phyloP scores from a whole-genome alignment of 2,113 vertebrate genomes.

The Anolis sagrei region DNA sequence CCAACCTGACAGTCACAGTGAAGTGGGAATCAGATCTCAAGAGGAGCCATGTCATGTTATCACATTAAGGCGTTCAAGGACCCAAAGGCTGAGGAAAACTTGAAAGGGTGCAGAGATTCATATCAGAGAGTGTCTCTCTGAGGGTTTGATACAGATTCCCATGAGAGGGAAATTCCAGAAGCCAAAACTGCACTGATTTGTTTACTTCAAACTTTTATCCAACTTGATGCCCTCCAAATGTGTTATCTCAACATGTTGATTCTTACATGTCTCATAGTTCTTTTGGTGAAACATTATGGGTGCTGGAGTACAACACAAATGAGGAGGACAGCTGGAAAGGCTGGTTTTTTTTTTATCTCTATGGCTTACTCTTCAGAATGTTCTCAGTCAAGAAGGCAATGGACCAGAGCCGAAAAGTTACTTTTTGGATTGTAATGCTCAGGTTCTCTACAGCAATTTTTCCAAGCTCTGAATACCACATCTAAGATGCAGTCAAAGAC shows the following conservation, averaged over 20 bases:
- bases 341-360: neutral
- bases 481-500: neutral
- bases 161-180: neutral
- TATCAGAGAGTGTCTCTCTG: neutral
- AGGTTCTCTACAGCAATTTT: no score
- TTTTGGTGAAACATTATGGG: no score
- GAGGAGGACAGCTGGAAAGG: no score
- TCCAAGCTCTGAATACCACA: neutral
- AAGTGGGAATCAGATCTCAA: conserved; percentile 13
- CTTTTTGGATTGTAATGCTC: no score
- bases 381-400: neutral
- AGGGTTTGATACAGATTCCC: neutral
- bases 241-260: neutral
- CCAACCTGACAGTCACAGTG: conserved; percentile 83
- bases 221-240: rapidly evolving
- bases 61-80: neutral
- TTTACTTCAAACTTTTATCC: rapidly evolving
- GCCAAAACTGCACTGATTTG: no score
- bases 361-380: neutral
- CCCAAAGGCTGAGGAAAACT: rapidly evolving
- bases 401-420: neutral
- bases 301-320: neutral
- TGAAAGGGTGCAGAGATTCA: neutral
- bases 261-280: no score
- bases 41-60: neutral